Conservation (phyloP, 2,113 vertebrate species). For the Ibidorhyncha struthersii region DNA sequence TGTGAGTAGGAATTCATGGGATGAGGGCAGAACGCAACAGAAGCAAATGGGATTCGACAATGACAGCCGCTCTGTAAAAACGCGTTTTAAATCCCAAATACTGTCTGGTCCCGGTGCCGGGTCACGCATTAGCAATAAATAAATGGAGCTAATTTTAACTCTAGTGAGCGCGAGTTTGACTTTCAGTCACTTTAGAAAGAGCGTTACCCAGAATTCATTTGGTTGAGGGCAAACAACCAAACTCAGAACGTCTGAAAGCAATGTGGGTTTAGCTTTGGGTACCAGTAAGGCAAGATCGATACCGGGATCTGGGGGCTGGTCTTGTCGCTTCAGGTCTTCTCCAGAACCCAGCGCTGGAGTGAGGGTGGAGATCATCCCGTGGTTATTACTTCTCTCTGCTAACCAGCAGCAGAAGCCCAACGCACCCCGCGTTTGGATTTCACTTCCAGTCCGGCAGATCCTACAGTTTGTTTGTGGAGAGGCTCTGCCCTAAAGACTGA, state of each 20-base stretch:
- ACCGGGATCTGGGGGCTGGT: not conserved
- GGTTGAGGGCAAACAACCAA: not conserved
- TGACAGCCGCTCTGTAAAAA: not conserved
- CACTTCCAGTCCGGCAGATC: not conserved
- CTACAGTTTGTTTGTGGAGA: not conserved
- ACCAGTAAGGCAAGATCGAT: not conserved
- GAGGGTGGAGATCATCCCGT: rapidly evolving
- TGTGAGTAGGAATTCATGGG: rapidly evolving
- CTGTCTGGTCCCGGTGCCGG: not conserved
- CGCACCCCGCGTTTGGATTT: rapidly evolving
- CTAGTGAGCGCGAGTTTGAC: rapidly evolving
- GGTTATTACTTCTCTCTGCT: not conserved
- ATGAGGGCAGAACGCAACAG: rapidly evolving
- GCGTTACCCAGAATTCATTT: not conserved
- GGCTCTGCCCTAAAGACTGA: not conserved
- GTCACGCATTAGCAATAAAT: not conserved
- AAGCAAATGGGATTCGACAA: not conserved
- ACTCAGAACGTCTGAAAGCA: not conserved
- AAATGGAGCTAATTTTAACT: not conserved
- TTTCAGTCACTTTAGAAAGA: not conserved
- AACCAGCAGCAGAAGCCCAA: not conserved
- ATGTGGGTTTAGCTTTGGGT: not conserved
- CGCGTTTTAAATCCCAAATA: not conserved
- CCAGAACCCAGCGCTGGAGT: rapidly evolving
- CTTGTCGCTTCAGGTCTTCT: not conserved